Percentiles rank a stretch among this genome's conserved stretches.
These are phyloP conservation scores for Hycleus cichorii DNA, from an alignment of 1,140 invertebrate species.

Conservation along the genomic window DNA sequence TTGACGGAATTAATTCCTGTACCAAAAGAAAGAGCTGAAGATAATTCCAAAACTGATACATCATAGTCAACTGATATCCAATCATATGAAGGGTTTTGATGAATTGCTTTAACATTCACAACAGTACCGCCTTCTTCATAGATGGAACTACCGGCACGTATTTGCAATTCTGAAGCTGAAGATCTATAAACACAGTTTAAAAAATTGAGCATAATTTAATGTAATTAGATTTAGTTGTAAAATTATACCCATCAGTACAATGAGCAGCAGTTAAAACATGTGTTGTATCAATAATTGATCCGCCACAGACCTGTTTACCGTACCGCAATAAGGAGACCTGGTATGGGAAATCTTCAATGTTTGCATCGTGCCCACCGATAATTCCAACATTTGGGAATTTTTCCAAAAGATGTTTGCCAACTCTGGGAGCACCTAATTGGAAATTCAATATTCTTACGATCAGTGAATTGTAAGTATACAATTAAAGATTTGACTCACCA, in stretches of 20 bases:
- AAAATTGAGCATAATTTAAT: neutral
- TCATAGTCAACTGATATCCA: constrained; percentile 13
- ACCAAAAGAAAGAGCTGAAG: neutral
- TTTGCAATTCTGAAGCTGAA: neutral
- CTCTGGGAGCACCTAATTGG: too few relatives aligned
- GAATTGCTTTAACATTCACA: neutral
- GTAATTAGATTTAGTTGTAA: neutral
- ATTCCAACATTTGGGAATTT: constrained; percentile 30
- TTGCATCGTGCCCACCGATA: constrained; percentile 43
- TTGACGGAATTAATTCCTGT: neutral
- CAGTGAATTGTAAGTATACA: too few relatives aligned
- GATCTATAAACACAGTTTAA: neutral
- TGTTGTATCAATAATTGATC: constrained; percentile 2
- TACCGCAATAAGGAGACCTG: constrained; percentile 41
- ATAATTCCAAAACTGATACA: constrained; percentile 1
- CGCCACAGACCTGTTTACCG: constrained; percentile 9
- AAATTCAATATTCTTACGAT: too few relatives aligned
- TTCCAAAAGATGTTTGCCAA: too few relatives aligned
- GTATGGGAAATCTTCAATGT: constrained; percentile 47
- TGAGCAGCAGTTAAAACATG: constrained; percentile 17
- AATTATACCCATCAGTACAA: constrained; percentile 7
- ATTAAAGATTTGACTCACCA: too few relatives aligned
- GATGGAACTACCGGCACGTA: neutral
- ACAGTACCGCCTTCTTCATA: neutral
- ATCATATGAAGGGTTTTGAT: neutral